Evolutionary conservation across 2,797 vertebrate genomes (phyloP).

Genomic region (Pteronotus mesoamericanus): DNA sequence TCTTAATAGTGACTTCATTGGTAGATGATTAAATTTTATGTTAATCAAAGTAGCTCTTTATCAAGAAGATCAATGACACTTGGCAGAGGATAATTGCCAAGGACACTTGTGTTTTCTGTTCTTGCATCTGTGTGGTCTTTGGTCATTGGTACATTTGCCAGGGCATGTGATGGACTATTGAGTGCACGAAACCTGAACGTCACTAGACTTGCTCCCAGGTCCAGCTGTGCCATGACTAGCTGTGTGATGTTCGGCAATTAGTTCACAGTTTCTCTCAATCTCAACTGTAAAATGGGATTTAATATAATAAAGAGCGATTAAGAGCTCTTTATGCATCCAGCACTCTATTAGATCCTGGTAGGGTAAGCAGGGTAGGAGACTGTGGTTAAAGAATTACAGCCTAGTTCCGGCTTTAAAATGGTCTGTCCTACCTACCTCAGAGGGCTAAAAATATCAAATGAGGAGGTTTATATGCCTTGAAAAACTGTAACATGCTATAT

Average conservation of each 20-base stretch:
- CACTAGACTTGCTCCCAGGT: neutral
- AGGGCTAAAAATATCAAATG: neutral
- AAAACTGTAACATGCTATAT: neutral
- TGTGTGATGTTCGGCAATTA: neutral
- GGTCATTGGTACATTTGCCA: neutral
- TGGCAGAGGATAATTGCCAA: conserved; percentile 30
- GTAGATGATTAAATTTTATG: conserved; percentile 48
- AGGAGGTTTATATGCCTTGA: conserved; percentile 12
- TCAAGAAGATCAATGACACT: conserved; percentile 33
- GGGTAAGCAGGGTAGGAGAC: neutral
- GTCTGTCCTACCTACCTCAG: neutral
- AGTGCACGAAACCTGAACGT: neutral
- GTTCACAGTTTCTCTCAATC: neutral
- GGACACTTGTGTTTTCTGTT: conserved; percentile 45
- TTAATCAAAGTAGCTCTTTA: conserved; percentile 57
- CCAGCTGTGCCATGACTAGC: neutral
- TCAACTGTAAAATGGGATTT: neutral
- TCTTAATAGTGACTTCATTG: conserved; percentile 38
- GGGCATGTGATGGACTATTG: neutral
- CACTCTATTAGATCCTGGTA: neutral
- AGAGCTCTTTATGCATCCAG: neutral
- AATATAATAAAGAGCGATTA: conserved; percentile 6
- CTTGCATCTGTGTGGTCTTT: neutral
- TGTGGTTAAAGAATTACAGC: neutral
- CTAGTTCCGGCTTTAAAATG: neutral